Conservation (phyloP, 2,888 invertebrate genomes). For the Cheilosia soror region DNA sequence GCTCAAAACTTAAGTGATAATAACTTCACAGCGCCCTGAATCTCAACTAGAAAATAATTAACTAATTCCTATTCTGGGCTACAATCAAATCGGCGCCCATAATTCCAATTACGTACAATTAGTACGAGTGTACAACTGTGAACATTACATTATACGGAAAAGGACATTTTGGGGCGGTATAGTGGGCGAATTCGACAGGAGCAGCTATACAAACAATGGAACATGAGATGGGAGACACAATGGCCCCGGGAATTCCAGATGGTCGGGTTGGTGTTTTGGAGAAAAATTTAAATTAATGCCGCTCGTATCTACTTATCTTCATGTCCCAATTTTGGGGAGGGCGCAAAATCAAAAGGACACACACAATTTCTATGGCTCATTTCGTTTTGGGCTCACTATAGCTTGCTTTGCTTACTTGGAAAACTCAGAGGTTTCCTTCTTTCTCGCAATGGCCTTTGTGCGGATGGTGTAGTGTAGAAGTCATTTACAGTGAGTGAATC, state of each 20-base stretch:
- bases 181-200: slow-evolving; percentile 26
- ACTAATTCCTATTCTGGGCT: slow-evolving; percentile 69
- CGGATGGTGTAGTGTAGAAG: neutral
- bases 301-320: slow-evolving; percentile 51
- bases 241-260: slow-evolving; percentile 45
- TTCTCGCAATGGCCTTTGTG: slow-evolving; percentile 33
- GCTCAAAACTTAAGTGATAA: slow-evolving; percentile 70
- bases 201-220: slow-evolving; percentile 48
- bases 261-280: slow-evolving; percentile 44
- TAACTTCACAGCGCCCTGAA: slow-evolving; percentile 68
- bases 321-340: slow-evolving; percentile 27
- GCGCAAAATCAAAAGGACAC: slow-evolving; percentile 52
- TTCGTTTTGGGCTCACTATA: slow-evolving; percentile 45
- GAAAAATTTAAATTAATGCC: slow-evolving; percentile 61
- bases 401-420: slow-evolving; percentile 28
- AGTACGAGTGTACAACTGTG: slow-evolving; percentile 67
- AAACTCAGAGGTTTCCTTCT: slow-evolving; percentile 25
- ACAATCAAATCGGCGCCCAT: slow-evolving; percentile 69
- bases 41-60: slow-evolving; percentile 73
- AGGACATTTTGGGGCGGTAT: slow-evolving; percentile 45
- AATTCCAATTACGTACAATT: slow-evolving; percentile 72
- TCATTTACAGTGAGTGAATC: slow-evolving; percentile 6
- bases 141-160: slow-evolving; percentile 55
- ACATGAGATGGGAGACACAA: slow-evolving; percentile 16
- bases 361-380: slow-evolving; percentile 63